Conservation (phyloP, 37 sponge, comb jelly and placozoan species). For the Ianthella basta region DNA sequence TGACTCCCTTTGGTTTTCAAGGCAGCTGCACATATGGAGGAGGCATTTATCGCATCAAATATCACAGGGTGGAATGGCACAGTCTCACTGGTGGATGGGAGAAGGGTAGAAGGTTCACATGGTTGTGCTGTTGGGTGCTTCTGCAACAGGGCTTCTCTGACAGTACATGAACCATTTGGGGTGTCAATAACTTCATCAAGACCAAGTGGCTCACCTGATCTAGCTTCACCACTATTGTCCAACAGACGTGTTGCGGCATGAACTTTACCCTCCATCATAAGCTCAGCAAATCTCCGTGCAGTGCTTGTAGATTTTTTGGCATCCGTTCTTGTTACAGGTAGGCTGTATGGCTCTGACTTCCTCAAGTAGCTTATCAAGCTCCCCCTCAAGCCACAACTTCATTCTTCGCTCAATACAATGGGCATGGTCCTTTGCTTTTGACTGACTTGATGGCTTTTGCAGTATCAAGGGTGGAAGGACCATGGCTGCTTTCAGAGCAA, state of each 20-base stretch:
- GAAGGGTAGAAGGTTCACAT: not conserved
- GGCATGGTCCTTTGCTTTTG: constrained; percentile 21
- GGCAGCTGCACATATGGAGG: not conserved
- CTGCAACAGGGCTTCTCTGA: not conserved
- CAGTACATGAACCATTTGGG: not conserved
- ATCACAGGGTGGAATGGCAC: not conserved
- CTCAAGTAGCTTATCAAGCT: not conserved
- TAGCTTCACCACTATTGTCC: constrained; percentile 7
- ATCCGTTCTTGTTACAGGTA: not conserved
- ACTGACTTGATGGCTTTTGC: constrained; percentile 15
- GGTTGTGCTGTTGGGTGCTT: constrained; percentile 28
- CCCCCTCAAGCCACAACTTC: constrained; percentile 9
- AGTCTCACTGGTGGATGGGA: not conserved
- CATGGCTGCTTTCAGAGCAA: constrained; percentile 24
- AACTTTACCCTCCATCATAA: not conserved
- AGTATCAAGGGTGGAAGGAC: not conserved
- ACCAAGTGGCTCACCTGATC: not conserved
- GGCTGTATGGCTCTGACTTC: constrained; percentile 26
- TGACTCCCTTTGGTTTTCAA: constrained; percentile 24
- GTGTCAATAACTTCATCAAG: not conserved
- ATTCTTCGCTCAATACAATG: constrained; percentile 19
- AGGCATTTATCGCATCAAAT: not conserved
- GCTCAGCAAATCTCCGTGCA: constrained; percentile 13
- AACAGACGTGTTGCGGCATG: not conserved
- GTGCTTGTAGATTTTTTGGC: not conserved